Conservation (phyloP, 2,113 vertebrate genomes). For the Xyrauchen texanus region DNA sequence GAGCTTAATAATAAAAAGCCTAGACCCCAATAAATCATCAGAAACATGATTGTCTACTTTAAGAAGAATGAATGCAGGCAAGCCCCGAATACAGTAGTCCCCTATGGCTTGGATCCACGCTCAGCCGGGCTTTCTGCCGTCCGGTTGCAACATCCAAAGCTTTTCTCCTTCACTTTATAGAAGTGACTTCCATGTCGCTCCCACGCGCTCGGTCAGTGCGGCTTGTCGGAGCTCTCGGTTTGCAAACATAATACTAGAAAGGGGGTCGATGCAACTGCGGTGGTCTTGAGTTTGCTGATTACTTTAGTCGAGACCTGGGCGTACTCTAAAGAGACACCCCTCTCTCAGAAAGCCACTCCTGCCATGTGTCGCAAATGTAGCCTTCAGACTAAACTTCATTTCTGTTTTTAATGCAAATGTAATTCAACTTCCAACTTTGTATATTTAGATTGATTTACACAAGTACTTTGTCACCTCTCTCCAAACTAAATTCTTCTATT, state of each 20-base stretch:
- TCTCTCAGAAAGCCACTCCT: constrained; percentile 60
- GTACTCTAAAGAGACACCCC: constrained; percentile 46
- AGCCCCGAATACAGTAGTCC: constrained; percentile 56
- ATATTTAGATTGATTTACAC: no score
- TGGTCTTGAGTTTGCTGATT: constrained; percentile 60
- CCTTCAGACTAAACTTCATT: constrained; percentile 15
- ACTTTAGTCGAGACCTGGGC: constrained; percentile 58
- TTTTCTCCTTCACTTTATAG: constrained; percentile 66
- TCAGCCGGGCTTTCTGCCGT: constrained; percentile 51
- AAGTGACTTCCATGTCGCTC: constrained; percentile 54
- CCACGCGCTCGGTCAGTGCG: constrained; percentile 68
- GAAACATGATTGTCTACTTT: constrained; percentile 90
- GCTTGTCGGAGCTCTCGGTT: constrained; percentile 67
- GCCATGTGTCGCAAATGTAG: constrained; percentile 42
- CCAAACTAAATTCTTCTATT: no score
- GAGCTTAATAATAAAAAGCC: constrained; percentile 82
- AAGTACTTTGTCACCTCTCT: no score
- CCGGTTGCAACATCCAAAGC: constrained; percentile 49
- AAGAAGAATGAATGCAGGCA: constrained; percentile 65
- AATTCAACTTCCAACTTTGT: no score
- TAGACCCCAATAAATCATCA: constrained; percentile 86
- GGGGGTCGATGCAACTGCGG: constrained; percentile 66
- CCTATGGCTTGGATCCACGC: constrained; percentile 35
- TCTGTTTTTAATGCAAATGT: not conserved
- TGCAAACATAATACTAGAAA: constrained; percentile 76